Evolutionary conservation across 2,797 vertebrate genomes (phyloP).

Genomic region (Takifugu rubripes): DNA sequence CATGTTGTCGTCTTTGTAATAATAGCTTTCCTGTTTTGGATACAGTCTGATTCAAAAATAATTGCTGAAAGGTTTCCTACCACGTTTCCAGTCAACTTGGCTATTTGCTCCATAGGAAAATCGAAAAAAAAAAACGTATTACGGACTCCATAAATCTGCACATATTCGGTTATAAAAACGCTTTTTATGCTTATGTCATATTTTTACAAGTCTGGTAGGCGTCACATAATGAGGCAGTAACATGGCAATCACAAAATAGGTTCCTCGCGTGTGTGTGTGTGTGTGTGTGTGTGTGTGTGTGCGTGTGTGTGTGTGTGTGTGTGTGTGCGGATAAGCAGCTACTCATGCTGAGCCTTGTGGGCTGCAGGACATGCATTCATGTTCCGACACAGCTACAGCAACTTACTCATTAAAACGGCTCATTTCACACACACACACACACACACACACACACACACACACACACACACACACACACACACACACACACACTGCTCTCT

Average conservation of each 20-base stretch:
- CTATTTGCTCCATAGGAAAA: conserved; percentile 33
- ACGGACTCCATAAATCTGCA: conserved; percentile 31
- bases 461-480: conserved; percentile 31
- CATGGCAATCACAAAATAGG: conserved; percentile 34
- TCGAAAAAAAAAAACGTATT: conserved; percentile 54
- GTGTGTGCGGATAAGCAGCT: conserved; percentile 14
- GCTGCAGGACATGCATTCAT: conserved; percentile 19
- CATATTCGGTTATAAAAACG: conserved; percentile 47
- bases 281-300: conserved; percentile 10
- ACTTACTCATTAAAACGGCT: conserved; percentile 68
- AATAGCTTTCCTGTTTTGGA: conserved; percentile 45
- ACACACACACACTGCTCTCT: conserved; percentile 6
- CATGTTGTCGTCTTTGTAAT: conserved; percentile 44
- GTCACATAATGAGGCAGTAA: conserved; percentile 30
- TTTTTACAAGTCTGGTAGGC: conserved; percentile 56
- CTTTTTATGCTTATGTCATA: conserved; percentile 45
- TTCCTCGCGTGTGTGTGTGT: conserved; percentile 32
- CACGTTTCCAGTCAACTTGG: conserved; percentile 32
- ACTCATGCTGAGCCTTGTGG: conserved; percentile 32
- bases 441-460: conserved; percentile 45
- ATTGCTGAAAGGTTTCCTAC: conserved; percentile 39
- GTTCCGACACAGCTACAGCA: conserved; percentile 29
- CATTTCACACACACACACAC: conserved; percentile 62
- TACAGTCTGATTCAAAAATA: conserved; percentile 25
- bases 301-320: conserved; percentile 13